Evolutionary conservation across 2,797 vertebrate species (phyloP), one percentile per base, ranked within the genome.

Genomic region (Anguilla megastoma): DNA sequence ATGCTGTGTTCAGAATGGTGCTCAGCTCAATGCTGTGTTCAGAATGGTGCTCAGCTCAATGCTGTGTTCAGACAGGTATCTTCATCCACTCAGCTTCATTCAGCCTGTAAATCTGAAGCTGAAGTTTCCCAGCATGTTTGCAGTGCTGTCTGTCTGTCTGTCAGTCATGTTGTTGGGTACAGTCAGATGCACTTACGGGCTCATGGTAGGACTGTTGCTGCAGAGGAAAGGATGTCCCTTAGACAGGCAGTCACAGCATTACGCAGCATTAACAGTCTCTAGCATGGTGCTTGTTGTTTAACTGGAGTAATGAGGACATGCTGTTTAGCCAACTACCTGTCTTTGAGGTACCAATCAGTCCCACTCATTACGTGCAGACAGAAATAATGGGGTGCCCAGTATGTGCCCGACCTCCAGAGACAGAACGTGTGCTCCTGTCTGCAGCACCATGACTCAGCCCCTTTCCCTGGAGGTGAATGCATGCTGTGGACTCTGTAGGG

Each of bases 121-220:
- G 41, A 80, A 41, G 27, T 33, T 74, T 36, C 33, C 69, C 27
- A 9, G 27, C 66, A 71, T 71, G 16, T 27, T 30, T 71, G 3
- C 6, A 30, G 69, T 74, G 4, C 69, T 74, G 27, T 16, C 69
- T 74, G 30, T 71, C 14, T 14, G 30, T 80, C 76, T 50, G 41
- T 41, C 30, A 27, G 74, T 4, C 30, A 79, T 66, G 33, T 48
- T 45, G 79, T 8, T 24, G 21, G 21, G 45, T 21, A 48, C 50
- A 60, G 50, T 85, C n/a, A 56, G 54, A 58, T 63, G 85, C 85
- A 52, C 45, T 86, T 71, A 48, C 5, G 85, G 41, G 45, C 60
- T 8, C 66, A 14, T 30, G 85, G 58, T 45, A 30, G 30, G 27
- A 50, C 45, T 86, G 63, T 74, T n/a, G 6, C 24, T 74, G 45